Base-by-base conservation (phyloP, 2,888 invertebrate genomes). In the Teleogryllus oceanicus region DNA sequence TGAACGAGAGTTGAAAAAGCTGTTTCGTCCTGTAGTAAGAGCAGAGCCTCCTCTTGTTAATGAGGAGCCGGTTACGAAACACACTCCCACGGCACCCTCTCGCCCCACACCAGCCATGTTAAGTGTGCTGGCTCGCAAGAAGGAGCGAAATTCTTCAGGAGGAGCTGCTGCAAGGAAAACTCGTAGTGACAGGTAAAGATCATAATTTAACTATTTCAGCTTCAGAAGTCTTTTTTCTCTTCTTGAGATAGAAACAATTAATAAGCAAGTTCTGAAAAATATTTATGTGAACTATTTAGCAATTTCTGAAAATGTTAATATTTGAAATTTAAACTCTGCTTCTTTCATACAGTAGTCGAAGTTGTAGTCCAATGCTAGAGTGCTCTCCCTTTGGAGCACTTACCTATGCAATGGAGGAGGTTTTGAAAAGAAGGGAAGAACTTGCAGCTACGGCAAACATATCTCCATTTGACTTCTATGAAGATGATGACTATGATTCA, bases 71-170 rank as follows among this genome's bases (percentile, higher is more conserved):
- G 80, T 77, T 50, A 78, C 76, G n/a, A 81, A 78, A 77, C 80
- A 81, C 74, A 81, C 81, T 74, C 81, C 81, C n/a, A 83, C 83
- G 21, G 83, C 84, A 75, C 81, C 83, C 24, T 81, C 83, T 87
- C 85, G 91, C 87, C 93, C 93, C 0, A 94, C 94, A 1, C 91
- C 91, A 77, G 93, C 93, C 1, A 94, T 94, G 94, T 88, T 91
- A 82, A 91, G 91, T 83, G 90, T 94, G 0, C 87, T 92, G 80
- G 89, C 90, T 74, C 90, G 88, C 84, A 91, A 90, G 84, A 90
- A 90, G 83, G 92, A 91, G 80, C 90, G 89, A 85, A 85, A 87
- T 24, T 81, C 86, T 0, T 87, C 62, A n/a, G 20, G 37, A 13
- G 16, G 62, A 12, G 50, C 49, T 49, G 76, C 75, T 16, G 3